These are phyloP conservation scores for Odontamblyopus rebecca DNA, from an alignment of 2,797 vertebrate species.

Conservation along the genomic window DNA sequence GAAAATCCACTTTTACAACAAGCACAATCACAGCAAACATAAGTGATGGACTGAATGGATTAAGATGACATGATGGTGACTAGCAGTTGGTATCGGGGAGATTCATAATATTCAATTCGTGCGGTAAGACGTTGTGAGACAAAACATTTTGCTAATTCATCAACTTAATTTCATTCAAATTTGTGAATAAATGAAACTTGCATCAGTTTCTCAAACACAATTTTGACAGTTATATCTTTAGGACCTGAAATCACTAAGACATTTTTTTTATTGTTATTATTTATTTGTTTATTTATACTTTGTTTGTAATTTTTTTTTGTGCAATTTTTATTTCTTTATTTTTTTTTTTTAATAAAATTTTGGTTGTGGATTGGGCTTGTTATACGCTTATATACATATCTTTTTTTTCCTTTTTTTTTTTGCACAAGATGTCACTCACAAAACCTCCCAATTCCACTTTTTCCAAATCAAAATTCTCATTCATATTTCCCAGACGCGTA, in stretches of 20 bases:
- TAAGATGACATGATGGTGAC: slow-evolving; percentile 50
- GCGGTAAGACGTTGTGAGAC: neutral
- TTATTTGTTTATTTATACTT: no score
- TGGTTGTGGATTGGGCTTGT: neutral
- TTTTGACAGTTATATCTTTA: neutral
- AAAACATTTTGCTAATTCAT: neutral
- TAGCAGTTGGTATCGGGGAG: neutral
- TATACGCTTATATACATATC: neutral
- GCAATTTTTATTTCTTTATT: no score
- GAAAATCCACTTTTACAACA: slow-evolving; percentile 37
- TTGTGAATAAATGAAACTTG: neutral
- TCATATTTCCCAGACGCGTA: neutral
- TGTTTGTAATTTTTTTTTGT: no score
- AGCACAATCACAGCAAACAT: slow-evolving; percentile 57
- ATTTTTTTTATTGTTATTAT: neutral
- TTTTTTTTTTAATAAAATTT: neutral
- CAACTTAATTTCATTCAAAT: neutral
- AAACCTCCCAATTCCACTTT: neutral
- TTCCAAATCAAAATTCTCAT: neutral
- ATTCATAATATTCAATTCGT: neutral
- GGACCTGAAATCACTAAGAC: neutral
- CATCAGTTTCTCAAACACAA: neutral
- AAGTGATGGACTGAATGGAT: slow-evolving; percentile 54
- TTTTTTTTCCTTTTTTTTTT: no score
- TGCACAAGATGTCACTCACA: no score